Evolutionary conservation across 2,113 vertebrate species (phyloP).

Genomic region (Salvelinus namaycush): DNA sequence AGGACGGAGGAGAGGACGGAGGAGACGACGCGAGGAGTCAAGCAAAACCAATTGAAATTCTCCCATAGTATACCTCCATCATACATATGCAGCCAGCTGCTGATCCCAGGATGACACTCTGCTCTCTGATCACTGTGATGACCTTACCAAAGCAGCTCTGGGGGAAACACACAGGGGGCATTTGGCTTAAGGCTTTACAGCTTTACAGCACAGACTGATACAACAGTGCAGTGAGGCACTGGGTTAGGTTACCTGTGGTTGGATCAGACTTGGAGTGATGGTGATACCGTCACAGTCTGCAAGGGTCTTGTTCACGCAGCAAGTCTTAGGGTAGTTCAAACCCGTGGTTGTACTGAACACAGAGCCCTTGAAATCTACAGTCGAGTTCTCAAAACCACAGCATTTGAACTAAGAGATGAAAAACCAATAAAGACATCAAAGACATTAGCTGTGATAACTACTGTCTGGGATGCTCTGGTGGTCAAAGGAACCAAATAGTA

Average conservation of each 20-base stretch:
- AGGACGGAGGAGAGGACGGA: no score
- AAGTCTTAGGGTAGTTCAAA: conserved; percentile 36
- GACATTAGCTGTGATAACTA: not conserved
- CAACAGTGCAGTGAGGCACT: not conserved
- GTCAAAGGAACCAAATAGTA: not conserved
- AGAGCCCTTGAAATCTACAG: conserved; percentile 37
- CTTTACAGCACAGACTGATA: not conserved
- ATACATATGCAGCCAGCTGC: conserved; percentile 11
- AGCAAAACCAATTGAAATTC: no score
- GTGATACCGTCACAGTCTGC: not conserved
- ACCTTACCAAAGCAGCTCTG: not conserved
- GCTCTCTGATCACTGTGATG: conserved; percentile 11
- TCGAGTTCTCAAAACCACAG: conserved; percentile 42
- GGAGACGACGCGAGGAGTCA: no score
- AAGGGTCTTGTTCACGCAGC: not conserved
- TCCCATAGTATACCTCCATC: conserved; percentile 13
- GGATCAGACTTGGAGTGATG: not conserved
- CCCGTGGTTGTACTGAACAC: conserved; percentile 16
- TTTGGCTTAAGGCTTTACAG: not conserved
- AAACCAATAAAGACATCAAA: not conserved
- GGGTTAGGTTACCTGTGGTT: conserved; percentile 24
- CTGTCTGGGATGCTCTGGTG: not conserved
- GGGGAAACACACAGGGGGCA: not conserved
- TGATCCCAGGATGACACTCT: conserved; percentile 19
- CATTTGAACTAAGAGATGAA: conserved; percentile 36